Conservation (phyloP, 2,113 vertebrate species). For the Irena cyanogastra region DNA sequence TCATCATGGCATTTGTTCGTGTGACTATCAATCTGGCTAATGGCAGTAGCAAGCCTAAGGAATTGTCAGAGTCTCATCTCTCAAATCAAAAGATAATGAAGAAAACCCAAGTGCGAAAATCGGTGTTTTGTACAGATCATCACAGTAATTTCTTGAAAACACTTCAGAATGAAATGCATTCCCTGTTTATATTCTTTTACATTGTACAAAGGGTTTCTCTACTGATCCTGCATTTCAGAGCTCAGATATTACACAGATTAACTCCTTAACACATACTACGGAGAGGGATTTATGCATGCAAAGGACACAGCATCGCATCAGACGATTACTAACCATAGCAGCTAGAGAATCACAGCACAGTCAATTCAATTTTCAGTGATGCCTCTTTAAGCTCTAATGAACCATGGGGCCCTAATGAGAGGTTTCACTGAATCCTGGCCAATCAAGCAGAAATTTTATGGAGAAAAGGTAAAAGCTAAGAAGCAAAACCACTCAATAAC, state of each 20-base stretch:
- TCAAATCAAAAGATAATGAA: not conserved
- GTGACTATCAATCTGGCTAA: not conserved
- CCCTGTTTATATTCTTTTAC: not conserved
- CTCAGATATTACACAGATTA: not conserved
- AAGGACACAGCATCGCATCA: slow-evolving; percentile 14
- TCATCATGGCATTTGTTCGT: not conserved
- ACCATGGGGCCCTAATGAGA: slow-evolving; percentile 71
- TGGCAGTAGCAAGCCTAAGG: not conserved
- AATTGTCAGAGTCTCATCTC: not conserved
- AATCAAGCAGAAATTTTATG: slow-evolving; percentile 61
- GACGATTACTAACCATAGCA: slow-evolving; percentile 8
- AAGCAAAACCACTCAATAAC: slow-evolving; percentile 33
- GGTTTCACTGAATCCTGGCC: slow-evolving; percentile 66
- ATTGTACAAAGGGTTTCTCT: not conserved
- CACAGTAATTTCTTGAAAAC: not conserved
- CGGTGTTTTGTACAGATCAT: not conserved
- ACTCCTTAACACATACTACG: not conserved
- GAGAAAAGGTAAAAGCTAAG: slow-evolving; percentile 54
- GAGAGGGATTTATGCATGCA: not conserved
- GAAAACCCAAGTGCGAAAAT: not conserved
- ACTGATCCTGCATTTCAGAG: not conserved
- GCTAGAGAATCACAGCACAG: slow-evolving; percentile 40
- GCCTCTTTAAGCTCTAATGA: slow-evolving; percentile 73
- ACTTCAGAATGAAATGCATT: not conserved
- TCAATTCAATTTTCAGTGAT: slow-evolving; percentile 70